Evolutionary conservation across 2,888 invertebrate genomes (phyloP).

Genomic region (Melangyna quadrimaculata): DNA sequence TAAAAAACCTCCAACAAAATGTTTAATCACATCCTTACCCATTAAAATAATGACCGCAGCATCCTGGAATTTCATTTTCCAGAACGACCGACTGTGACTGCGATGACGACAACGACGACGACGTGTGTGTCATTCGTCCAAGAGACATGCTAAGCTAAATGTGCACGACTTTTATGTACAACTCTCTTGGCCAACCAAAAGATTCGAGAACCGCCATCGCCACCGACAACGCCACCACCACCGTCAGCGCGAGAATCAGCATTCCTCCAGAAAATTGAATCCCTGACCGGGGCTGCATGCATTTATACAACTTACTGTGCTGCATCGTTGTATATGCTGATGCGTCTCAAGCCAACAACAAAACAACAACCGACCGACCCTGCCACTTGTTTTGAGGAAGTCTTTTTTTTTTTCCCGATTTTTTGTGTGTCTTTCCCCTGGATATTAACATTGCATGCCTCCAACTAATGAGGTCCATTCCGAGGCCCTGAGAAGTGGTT

Average conservation of each 20-base stretch:
- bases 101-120: constrained; percentile 45
- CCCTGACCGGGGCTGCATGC: constrained; percentile 10
- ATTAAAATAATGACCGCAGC: constrained; percentile 70
- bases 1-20: constrained; percentile 58
- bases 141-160: constrained; percentile 63
- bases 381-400: constrained; percentile 49
- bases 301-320: background rate
- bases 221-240: background rate
- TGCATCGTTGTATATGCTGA: background rate
- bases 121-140: constrained; percentile 71
- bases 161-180: constrained; percentile 64
- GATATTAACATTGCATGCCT: constrained; percentile 70
- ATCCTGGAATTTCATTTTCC: constrained; percentile 66
- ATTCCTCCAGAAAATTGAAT: constrained; percentile 54
- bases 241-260: constrained; percentile 31
- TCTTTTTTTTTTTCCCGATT: constrained; percentile 9
- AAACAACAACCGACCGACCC: constrained; percentile 12
- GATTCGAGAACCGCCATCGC: background rate
- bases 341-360: background rate
- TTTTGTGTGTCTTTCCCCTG: constrained; percentile 10
- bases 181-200: constrained; percentile 7
- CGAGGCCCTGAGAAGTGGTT: constrained; percentile 18
- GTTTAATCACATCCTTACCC: constrained; percentile 69
- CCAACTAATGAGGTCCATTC: constrained; percentile 68
- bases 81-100: constrained; percentile 49